These are phyloP conservation scores for Nilaparvata lugens DNA, from an alignment of 1,140 invertebrate species.

Conservation along the genomic window DNA sequence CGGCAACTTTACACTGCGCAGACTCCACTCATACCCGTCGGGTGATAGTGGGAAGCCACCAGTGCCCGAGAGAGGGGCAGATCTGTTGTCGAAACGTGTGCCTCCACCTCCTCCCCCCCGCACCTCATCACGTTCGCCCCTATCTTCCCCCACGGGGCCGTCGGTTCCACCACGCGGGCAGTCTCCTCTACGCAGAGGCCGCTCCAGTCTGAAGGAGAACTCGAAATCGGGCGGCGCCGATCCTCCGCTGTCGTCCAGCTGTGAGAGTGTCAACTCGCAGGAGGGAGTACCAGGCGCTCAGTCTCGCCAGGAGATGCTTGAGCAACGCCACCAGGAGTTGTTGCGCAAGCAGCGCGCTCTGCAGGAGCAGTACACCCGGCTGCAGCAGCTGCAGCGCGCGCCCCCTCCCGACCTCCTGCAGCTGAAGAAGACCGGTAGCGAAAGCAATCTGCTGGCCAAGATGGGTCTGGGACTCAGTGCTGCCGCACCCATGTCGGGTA, in stretches of 20 bases:
- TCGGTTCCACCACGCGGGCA: conserved; percentile 42
- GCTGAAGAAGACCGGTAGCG: conserved; percentile 81
- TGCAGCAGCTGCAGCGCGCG: conserved; percentile 72
- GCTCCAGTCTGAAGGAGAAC: conserved; percentile 32
- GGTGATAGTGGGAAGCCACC: conserved; percentile 52
- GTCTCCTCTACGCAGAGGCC: conserved; percentile 31
- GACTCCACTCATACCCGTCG: conserved; percentile 60
- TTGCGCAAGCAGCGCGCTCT: conserved; percentile 74
- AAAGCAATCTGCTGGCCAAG: conserved; percentile 77
- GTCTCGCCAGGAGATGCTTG: conserved; percentile 61
- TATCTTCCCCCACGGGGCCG: conserved; percentile 66
- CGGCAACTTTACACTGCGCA: conserved; percentile 45
- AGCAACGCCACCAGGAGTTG: conserved; percentile 76
- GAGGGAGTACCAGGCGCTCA: conserved; percentile 41
- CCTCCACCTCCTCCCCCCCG: conserved; percentile 79
- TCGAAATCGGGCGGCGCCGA: conserved; percentile 28
- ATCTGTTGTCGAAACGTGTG: conserved; percentile 58
- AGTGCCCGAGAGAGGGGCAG: conserved; percentile 61
- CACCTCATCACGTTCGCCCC: conserved; percentile 68
- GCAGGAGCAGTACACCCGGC: conserved; percentile 77
- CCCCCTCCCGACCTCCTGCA: conserved; percentile 50
- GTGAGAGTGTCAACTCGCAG: conserved; percentile 69
- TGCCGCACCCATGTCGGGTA: conserved; percentile 47
- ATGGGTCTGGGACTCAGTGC: conserved; percentile 59
- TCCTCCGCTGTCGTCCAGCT: conserved; percentile 43